Base-by-base conservation (phyloP, 1,140 invertebrate genomes). In the Drosophila tani region DNA sequence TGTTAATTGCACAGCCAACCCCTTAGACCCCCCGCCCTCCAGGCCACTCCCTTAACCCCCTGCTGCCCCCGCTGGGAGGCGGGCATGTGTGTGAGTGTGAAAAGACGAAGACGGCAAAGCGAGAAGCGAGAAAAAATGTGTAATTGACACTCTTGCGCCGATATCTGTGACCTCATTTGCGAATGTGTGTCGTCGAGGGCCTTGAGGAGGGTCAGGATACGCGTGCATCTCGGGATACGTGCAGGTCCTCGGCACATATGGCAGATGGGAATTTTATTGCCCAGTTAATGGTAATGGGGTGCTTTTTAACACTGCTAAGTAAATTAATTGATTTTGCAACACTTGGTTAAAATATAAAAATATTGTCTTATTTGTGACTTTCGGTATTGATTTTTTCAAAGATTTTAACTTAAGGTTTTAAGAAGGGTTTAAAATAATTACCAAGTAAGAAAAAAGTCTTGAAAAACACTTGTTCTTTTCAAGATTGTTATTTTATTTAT, bases 131-230 rank as follows among this genome's bases (percentile, higher is more conserved):
- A 67, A 63, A 62, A 77, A 78, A 70, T 70, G 76, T 88, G 85
- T 90, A 88, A 88, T 88, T 84, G 84, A 90, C 85, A 88, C 84
- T 88, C 81, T 71, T 88, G 59, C 64, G 74, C 84, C 85, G 81
- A 88, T 88, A 88, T 88, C 69, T 90, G 78, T 88, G 84, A 88
- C 84, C 84, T 78, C 81, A 90, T 88, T 88, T 81, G 64, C 56
- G 82, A 84, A 88, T 88, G 85, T 88, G 81, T 88, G 84, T 88
- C 84, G 60, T 43, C 14, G 55, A 75, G 73, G 69, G 49, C 74
- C 85, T 88, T 88, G 85, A 88, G 84, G 84, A 84, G 85, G 84
- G 84, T 88, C 84, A 88, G 85, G 84, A 56, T 49, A 79, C 50
- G 21, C 66, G 29, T 59, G 46, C 17, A 40, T 47, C 77, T 66